Evolutionary conservation across 1,140 invertebrate genomes (phyloP).

Genomic region (Sarcophaga peregrina): DNA sequence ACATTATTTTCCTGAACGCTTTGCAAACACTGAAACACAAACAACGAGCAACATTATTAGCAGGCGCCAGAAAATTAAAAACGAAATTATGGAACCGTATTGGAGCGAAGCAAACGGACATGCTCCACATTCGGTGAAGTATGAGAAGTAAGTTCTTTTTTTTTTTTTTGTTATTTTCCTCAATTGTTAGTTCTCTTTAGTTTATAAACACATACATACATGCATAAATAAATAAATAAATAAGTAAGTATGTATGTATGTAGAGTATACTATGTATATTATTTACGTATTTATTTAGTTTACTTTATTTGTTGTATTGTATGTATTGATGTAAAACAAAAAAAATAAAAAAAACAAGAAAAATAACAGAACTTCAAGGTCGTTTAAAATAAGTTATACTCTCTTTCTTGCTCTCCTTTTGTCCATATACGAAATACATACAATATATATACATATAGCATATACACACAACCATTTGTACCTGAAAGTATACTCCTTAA

Average conservation of each 20-base stretch:
- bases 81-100: conserved; percentile 62
- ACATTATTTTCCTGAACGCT: not conserved
- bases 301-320: not conserved
- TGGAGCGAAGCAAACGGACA: conserved; percentile 65
- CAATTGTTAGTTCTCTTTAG: not conserved
- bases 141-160: conserved; percentile 65
- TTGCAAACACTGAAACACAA: conserved; percentile 4
- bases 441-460: no score
- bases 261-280: not conserved
- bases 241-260: no score
- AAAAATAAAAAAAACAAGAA: no score
- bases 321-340: not conserved
- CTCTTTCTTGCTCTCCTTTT: not conserved
- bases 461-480: no score
- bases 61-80: conserved; percentile 43
- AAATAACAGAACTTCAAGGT: not conserved
- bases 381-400: conserved; percentile 9
- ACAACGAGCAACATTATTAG: conserved; percentile 16
- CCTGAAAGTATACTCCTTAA: no score
- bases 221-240: no score
- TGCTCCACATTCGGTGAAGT: conserved; percentile 66
- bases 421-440: no score
- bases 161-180: not conserved
- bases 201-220: not conserved
- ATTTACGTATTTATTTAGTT: not conserved